Evolutionary conservation across 2,113 vertebrate species (phyloP), one percentile per base, ranked within the genome.

Genomic region (Hippocampus barbouri): DNA sequence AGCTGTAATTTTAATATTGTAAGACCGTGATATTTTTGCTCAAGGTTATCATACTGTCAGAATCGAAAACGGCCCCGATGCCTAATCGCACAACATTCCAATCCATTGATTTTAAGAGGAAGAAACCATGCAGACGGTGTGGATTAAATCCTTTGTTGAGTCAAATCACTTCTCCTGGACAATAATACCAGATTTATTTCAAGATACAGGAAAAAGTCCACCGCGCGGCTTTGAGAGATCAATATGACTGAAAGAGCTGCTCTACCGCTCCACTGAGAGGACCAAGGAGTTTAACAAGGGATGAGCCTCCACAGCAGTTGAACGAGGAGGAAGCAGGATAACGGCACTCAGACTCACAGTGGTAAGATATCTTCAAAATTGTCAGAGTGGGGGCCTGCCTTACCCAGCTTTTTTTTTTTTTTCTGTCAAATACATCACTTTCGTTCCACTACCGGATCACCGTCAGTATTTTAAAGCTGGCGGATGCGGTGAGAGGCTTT

Each of bases 401-500:
- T 23, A 64, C 21, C 45, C 51, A 41, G 40, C 69, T 76, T 62
- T 23, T 59, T 53, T 8, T 27, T 51, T 78, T 76, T 62, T 27
- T 59, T 53, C 9, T 34, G 51, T 77, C 9, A 86, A 86, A 74
- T 82, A 74, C 73, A 56, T 83, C 73, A 27, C 63, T 64, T 70
- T 72, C 68, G 65, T 54, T 72, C 70, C 23, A 7, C 57, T 3
- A 23, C 70, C 47, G 70, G 77, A 76, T 76, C 74, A 66, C 21
- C n/a, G 23, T 0, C 73, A 5, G 53, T 70, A 47, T 78, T 76
- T 77, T 72, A 70, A 71, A 76, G 11, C 54, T 11, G 47, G 61
- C 73, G 66, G 68, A 80, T 59, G 61, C 70, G 66, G 75, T 30
- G 47, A 74, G 73, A 66, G 68, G 77, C 73, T 83, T 82, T 77